A percentile compares a stretch with the other conserved stretches of the same genome.
Evolutionary conservation across 1,140 invertebrate genomes (phyloP).

Genomic region (Bemisia tabaci): DNA sequence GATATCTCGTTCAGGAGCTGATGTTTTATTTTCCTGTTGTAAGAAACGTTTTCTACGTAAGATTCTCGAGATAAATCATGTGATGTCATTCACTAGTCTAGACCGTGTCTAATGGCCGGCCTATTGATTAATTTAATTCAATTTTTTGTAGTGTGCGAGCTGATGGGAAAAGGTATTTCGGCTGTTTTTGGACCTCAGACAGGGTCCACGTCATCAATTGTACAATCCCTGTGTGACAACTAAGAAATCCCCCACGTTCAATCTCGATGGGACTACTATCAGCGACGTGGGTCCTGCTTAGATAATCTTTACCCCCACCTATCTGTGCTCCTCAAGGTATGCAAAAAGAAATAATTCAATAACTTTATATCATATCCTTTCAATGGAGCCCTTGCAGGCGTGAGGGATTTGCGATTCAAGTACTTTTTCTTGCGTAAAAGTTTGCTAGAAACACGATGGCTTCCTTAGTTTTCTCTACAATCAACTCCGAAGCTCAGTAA

Average conservation of each 20-base stretch:
- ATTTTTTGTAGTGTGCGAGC: slow-evolving; percentile 48
- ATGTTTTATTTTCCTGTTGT: too few species aligned
- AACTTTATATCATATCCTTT: background rate
- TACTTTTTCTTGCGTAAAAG: too few species aligned
- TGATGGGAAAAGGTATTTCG: slow-evolving; percentile 46
- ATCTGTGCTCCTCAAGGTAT: slow-evolving; percentile 43
- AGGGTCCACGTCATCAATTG: slow-evolving; percentile 45
- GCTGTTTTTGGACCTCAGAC: slow-evolving; percentile 71
- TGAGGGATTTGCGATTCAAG: too few species aligned
- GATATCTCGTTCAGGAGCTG: too few species aligned
- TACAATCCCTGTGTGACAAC: slow-evolving; percentile 74
- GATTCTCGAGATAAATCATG: too few species aligned
- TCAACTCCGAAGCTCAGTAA: too few species aligned
- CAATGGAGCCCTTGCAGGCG: background rate
- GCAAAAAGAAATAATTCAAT: slow-evolving; percentile 3
- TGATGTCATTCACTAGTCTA: too few species aligned
- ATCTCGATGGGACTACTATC: slow-evolving; percentile 47
- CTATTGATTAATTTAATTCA: too few species aligned
- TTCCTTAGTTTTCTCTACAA: background rate
- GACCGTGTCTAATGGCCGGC: too few species aligned
- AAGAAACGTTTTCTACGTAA: too few species aligned
- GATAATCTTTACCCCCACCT: slow-evolving; percentile 78
- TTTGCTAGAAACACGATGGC: background rate
- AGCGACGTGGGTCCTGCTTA: slow-evolving; percentile 41
- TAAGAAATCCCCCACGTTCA: slow-evolving; percentile 79